Percentiles rank a stretch among this genome's conserved stretches.
Evolutionary conservation across 2,888 invertebrate genomes (phyloP).

Genomic region (Chymomyza amoena): DNA sequence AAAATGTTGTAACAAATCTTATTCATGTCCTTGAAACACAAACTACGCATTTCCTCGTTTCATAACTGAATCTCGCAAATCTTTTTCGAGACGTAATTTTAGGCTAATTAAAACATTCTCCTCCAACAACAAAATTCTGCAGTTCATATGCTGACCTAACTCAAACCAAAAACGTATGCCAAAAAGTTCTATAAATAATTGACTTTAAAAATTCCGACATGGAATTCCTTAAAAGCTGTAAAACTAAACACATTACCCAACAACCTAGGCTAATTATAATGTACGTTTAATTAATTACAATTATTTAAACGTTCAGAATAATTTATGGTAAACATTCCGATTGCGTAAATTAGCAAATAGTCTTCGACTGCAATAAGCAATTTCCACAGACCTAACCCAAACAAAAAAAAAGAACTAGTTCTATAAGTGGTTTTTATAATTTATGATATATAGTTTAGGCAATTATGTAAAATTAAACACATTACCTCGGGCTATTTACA

Average conservation of each 20-base stretch:
- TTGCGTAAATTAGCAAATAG: not conserved
- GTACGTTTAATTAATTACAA: not conserved
- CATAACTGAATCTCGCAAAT: no score
- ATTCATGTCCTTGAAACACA: no score
- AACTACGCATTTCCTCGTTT: no score
- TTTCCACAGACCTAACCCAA: not conserved
- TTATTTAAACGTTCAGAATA: not conserved
- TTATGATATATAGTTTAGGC: no score
- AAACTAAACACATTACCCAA: not conserved
- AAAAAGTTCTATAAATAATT: not conserved
- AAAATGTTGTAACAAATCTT: no score
- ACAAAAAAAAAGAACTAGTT: not conserved
- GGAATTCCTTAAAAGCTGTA: not conserved
- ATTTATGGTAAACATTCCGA: not conserved
- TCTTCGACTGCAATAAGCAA: not conserved
- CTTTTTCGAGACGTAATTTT: no score
- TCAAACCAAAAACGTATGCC: no score
- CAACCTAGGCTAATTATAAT: not conserved
- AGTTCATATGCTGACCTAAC: no score
- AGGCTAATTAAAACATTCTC: no score
- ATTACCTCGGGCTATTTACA: not conserved
- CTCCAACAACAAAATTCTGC: no score
- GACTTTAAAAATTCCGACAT: not conserved
- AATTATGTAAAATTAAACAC: not conserved
- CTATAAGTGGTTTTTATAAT: no score